phyloP scores from a whole-genome alignment of 2,797 vertebrate genomes.

The Clarias pachynema region DNA sequence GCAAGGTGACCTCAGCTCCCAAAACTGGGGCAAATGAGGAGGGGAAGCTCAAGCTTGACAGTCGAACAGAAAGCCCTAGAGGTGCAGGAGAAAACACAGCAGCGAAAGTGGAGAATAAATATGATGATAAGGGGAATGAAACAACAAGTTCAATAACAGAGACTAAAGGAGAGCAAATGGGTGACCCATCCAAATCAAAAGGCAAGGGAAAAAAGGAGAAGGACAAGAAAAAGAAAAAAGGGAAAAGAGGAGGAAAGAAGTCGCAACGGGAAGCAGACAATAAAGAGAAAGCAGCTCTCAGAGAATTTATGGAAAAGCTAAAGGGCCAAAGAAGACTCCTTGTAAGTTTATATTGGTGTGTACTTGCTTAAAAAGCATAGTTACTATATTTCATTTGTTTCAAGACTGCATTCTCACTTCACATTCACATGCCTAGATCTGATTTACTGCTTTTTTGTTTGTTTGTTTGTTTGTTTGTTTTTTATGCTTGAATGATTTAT shows the following conservation, averaged over 20 bases:
- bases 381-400: not conserved
- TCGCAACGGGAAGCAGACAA: constrained; percentile 66
- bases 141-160: constrained; percentile 39
- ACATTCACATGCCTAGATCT: not conserved
- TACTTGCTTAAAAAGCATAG: not conserved
- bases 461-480: too few relatives aligned
- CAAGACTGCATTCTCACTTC: too few relatives aligned
- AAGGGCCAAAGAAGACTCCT: constrained; percentile 73
- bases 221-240: constrained; percentile 62
- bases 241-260: constrained; percentile 73
- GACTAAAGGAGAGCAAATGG: constrained; percentile 47
- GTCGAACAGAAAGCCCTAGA: constrained; percentile 26
- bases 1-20: constrained; percentile 16
- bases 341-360: constrained; percentile 63
- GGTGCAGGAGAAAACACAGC: constrained; percentile 14
- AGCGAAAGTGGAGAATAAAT: constrained; percentile 41
- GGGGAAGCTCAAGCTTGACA: constrained; percentile 35
- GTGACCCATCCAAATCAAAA: constrained; percentile 69
- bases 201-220: constrained; percentile 73
- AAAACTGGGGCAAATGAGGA: constrained; percentile 30
- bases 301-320: constrained; percentile 69
- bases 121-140: constrained; percentile 41
- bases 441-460: not conserved
- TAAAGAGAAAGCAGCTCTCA: constrained; percentile 67
- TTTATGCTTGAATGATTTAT: too few relatives aligned